These are phyloP conservation scores for Asbolus verrucosus DNA, from an alignment of 1,140 invertebrate genomes.

Conservation along the genomic window DNA sequence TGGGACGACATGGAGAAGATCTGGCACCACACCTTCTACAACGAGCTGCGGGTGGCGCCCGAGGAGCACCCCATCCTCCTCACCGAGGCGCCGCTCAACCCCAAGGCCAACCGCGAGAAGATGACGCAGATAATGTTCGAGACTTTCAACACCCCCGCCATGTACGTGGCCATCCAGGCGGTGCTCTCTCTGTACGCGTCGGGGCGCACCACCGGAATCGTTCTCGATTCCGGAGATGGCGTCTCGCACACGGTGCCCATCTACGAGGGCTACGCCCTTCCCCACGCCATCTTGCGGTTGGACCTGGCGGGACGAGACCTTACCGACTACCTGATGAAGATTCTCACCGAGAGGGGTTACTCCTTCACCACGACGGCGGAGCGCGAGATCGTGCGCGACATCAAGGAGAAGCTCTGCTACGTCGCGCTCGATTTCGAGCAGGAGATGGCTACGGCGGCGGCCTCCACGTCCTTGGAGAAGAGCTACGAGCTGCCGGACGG, in stretches of 20 bases:
- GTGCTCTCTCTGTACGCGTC: conserved; percentile 93
- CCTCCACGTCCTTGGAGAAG: conserved; percentile 92
- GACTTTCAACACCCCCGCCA: conserved; percentile 89
- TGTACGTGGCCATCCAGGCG: conserved; percentile 94
- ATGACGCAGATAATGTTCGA: conserved; percentile 92
- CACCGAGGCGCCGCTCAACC: conserved; percentile 91
- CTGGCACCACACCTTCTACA: conserved; percentile 97
- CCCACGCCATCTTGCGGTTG: conserved; percentile 87
- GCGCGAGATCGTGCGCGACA: conserved; percentile 95
- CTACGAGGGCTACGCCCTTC: conserved; percentile 87
- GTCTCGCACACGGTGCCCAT: conserved; percentile 95
- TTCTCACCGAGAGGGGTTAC: conserved; percentile 95
- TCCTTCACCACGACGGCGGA: conserved; percentile 97
- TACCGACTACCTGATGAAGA: conserved; percentile 97
- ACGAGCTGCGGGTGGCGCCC: conserved; percentile 93
- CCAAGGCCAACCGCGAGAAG: conserved; percentile 87
- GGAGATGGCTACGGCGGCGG: conserved; percentile 94
- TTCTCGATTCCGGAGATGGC: conserved; percentile 92
- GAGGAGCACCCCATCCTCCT: conserved; percentile 94
- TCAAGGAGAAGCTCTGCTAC: conserved; percentile 94
- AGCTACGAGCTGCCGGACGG: conserved; percentile 95
- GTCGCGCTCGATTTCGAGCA: conserved; percentile 93
- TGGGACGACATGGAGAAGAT: conserved; percentile 99
- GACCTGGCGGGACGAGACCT: conserved; percentile 94
- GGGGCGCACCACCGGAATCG: conserved; percentile 94